A percentile compares a stretch with the other conserved stretches of the same genome.
phyloP scores from a whole-genome alignment of 2,888 invertebrate genomes.

The Tubiluchus corallicola region DNA sequence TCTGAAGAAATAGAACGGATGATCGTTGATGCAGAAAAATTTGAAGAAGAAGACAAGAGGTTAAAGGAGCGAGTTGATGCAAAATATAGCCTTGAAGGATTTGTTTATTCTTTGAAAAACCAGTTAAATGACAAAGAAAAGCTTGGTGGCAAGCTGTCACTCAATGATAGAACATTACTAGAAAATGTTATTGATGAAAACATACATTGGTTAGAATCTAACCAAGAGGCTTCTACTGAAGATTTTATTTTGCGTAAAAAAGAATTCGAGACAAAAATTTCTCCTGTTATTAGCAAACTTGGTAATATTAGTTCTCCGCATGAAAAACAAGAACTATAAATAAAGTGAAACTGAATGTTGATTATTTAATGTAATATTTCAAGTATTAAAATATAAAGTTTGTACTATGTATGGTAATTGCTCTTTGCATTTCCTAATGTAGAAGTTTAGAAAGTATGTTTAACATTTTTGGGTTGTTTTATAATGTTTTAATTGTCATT shows the following conservation, averaged over 20 bases:
- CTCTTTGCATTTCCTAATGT: no score
- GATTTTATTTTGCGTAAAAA: conserved; percentile 68
- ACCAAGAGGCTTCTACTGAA: conserved; percentile 46
- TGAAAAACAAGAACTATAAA: no score
- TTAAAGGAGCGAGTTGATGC: conserved; percentile 86
- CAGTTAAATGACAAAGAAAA: conserved; percentile 92
- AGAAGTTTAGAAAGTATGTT: no score
- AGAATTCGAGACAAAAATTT: conserved; percentile 77
- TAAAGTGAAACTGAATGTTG: no score
- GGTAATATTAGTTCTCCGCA: no score
- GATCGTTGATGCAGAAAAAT: conserved; percentile 97
- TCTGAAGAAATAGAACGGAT: conserved; percentile 97
- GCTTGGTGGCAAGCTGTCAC: conserved; percentile 68
- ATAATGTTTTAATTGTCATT: no score
- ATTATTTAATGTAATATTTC: no score
- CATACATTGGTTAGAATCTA: conserved; percentile 93
- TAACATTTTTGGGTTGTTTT: no score
- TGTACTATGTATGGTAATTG: no score
- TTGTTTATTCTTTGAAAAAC: conserved; percentile 92
- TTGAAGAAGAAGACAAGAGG: conserved; percentile 96
- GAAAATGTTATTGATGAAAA: conserved; percentile 80
- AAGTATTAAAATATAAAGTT: no score
- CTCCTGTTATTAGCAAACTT: conserved; percentile 93
- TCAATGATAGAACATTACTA: conserved; percentile 80
- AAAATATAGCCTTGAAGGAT: conserved; percentile 88